Evolutionary conservation across 2,797 vertebrate species (phyloP).

Genomic region (Thunnus albacares): DNA sequence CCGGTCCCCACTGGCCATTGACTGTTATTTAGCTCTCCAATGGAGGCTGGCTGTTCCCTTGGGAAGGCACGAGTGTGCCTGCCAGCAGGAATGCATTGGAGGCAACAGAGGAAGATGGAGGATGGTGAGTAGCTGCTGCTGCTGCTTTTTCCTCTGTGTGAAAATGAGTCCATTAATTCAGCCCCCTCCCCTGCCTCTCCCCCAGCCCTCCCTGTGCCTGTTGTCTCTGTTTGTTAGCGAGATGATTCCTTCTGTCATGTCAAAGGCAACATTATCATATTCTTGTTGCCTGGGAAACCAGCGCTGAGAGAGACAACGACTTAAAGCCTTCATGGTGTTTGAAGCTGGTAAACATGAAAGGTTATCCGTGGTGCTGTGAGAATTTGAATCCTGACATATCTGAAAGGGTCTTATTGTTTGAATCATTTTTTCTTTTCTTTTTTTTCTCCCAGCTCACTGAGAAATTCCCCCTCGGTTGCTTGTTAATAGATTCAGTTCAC

Average conservation of each 20-base stretch:
- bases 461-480: conserved; percentile 50
- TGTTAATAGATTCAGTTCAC: conserved; percentile 44
- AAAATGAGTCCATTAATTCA: conserved; percentile 87
- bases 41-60: conserved; percentile 76
- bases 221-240: conserved; percentile 88
- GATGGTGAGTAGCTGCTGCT: conserved; percentile 77
- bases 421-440: conserved; percentile 10
- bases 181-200: conserved; percentile 62
- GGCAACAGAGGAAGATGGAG: conserved; percentile 82
- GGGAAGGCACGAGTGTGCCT: conserved; percentile 79
- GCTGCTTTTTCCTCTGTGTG: conserved; percentile 82
- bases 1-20: conserved; percentile 67
- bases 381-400: conserved; percentile 74
- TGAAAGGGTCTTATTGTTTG: conserved; percentile 64
- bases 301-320: conserved; percentile 78
- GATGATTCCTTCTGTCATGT: conserved; percentile 90
- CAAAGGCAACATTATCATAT: conserved; percentile 90
- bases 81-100: conserved; percentile 81
- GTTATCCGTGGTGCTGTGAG: conserved; percentile 77
- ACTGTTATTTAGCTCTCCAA: conserved; percentile 82
- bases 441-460: conserved; percentile 7
- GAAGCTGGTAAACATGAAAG: conserved; percentile 86
- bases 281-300: conserved; percentile 88
- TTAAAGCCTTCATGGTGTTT: conserved; percentile 82
- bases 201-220: conserved; percentile 80